phyloP scores from a whole-genome alignment of 2,888 invertebrate genomes.

The Drosophila paracracens region DNA sequence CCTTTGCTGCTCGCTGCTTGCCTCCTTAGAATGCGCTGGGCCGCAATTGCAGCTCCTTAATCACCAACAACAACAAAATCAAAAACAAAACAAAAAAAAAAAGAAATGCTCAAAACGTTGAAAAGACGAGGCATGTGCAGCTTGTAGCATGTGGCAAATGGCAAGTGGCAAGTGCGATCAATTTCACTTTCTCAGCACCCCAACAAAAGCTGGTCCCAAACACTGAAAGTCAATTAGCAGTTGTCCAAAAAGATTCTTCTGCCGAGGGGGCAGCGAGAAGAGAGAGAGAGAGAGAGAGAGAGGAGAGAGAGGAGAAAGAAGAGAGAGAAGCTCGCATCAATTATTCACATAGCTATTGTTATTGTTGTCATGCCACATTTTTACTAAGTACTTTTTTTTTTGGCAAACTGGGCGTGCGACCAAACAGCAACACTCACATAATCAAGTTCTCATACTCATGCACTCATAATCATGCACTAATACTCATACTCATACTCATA shows the following conservation, averaged over 20 bases:
- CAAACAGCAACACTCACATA: conserved; percentile 18
- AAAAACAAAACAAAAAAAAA: not conserved
- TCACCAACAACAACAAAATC: conserved; percentile 7
- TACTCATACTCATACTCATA: not conserved
- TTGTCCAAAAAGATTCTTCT: conserved; percentile 69
- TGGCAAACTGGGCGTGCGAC: conserved; percentile 33
- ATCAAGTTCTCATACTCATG: conserved; percentile 10
- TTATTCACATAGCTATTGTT: conserved; percentile 51
- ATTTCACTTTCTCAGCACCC: conserved; percentile 73
- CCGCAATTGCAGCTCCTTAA: conserved; percentile 30
- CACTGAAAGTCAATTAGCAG: conserved; percentile 77
- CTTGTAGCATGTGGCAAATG: conserved; percentile 12
- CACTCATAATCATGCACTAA: not conserved
- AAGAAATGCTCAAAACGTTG: not conserved
- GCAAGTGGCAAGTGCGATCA: conserved; percentile 59
- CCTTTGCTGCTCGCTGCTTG: not conserved
- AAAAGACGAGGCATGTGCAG: not conserved
- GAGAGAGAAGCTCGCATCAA: conserved; percentile 11
- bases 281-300: not conserved
- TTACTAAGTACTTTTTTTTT: conserved; percentile 10
- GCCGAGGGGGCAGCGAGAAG: not conserved
- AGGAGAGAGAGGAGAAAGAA: too few species aligned
- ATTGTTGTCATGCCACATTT: conserved; percentile 33
- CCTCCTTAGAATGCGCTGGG: conserved; percentile 50
- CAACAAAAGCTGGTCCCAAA: conserved; percentile 44